Percentiles rank a stretch among this genome's conserved stretches.
Conservation (phyloP, 2,888 invertebrate species). For the Caenorhabditis imperialis region DNA sequence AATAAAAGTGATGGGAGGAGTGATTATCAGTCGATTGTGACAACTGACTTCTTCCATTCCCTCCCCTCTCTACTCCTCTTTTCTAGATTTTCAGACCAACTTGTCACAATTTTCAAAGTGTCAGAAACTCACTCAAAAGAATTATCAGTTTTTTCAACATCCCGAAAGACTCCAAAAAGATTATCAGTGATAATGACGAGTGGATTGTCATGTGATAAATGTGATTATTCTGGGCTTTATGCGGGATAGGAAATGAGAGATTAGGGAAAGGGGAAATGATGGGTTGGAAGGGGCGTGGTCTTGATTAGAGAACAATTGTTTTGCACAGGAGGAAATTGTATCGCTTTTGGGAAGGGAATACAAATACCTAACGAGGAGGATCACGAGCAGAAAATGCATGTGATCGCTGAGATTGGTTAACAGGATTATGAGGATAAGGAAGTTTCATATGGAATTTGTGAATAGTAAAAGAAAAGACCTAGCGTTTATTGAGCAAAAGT, state of each 20-base stretch:
- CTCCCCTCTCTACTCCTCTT: slow-evolving; percentile 8
- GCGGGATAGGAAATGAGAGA: slow-evolving; percentile 26
- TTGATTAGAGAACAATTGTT: slow-evolving; percentile 8
- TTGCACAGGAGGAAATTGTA: slow-evolving; percentile 1
- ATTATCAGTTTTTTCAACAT: not conserved
- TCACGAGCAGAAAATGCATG: no score
- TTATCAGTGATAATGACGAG: slow-evolving; percentile 7
- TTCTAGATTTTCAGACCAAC: not conserved
- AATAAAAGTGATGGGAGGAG: slow-evolving; percentile 16
- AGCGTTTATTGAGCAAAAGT: no score
- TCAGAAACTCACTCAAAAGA: not conserved
- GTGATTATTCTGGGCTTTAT: not conserved
- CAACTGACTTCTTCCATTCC: slow-evolving; percentile 27
- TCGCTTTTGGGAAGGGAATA: no score
- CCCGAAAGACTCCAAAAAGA: not conserved
- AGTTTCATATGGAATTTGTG: no score
- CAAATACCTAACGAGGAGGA: no score
- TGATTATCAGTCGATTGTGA: slow-evolving; percentile 37
- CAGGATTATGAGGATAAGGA: no score
- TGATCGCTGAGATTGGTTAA: no score
- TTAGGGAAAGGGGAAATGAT: slow-evolving; percentile 16
- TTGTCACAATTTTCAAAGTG: no score
- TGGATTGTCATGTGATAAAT: slow-evolving; percentile 27
- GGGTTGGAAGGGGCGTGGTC: slow-evolving; percentile 8
- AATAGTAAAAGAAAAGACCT: no score